Conservation (phyloP, 2,888 invertebrate genomes). For the Smittia aterrima region DNA sequence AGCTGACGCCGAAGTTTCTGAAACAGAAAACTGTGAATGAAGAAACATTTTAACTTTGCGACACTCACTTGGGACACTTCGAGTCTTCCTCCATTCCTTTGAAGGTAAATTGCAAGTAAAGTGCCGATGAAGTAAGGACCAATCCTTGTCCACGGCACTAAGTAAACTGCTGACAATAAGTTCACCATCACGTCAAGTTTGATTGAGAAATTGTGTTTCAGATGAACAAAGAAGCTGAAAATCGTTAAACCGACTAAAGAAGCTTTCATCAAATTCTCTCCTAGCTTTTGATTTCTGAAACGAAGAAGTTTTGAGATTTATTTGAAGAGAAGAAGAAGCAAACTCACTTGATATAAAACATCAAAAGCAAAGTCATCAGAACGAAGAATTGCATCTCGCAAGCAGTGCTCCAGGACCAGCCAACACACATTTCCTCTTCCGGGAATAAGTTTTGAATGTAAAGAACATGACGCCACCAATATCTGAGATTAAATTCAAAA, state of each 20-base stretch:
- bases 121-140: conserved; percentile 6
- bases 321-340: not conserved
- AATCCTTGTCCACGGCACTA: not conserved
- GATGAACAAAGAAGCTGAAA: conserved; percentile 7
- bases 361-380: conserved; percentile 25
- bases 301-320: not conserved
- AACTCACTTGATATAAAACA: conserved; percentile 38
- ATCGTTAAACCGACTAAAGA: not conserved
- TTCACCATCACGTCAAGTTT: conserved; percentile 7
- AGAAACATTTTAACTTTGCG: not conserved
- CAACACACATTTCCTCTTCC: conserved; percentile 29
- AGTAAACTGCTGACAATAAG: not conserved
- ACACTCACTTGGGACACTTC: not conserved
- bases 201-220: not conserved
- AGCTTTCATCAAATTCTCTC: not conserved
- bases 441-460: conserved; percentile 36
- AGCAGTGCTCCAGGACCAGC: conserved; percentile 41
- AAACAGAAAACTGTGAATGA: not conserved
- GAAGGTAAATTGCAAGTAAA: not conserved
- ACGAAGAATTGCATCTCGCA: conserved; percentile 43
- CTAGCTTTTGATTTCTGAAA: not conserved
- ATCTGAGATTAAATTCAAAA: not conserved
- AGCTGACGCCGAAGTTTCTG: not conserved
- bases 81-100: not conserved
- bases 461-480: conserved; percentile 41